Conservation (phyloP, 2,113 vertebrate species). For the Rhinogobius similis region DNA sequence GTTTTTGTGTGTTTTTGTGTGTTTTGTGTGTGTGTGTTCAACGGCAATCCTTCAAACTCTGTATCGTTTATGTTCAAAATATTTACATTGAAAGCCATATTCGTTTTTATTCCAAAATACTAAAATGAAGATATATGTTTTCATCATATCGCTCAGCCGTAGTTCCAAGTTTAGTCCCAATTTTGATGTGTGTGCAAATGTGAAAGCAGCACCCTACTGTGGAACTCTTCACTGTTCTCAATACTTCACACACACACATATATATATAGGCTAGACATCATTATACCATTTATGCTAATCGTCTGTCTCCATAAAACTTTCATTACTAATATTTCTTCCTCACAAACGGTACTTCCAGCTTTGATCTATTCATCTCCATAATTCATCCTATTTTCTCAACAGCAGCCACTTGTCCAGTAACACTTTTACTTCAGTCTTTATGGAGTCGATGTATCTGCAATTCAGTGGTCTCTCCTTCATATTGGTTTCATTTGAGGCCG, state of each 20-base stretch:
- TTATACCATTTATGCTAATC: slow-evolving; percentile 11
- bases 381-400: slow-evolving; percentile 25
- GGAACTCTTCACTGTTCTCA: not conserved
- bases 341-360: not conserved
- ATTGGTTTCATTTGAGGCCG: slow-evolving; percentile 74
- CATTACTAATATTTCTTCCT: slow-evolving; percentile 18
- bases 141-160: not conserved
- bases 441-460: slow-evolving; percentile 62
- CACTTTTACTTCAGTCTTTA: slow-evolving; percentile 35
- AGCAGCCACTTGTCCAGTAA: slow-evolving; percentile 20
- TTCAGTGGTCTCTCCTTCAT: slow-evolving; percentile 60
- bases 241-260: not conserved
- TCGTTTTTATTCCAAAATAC: too few species aligned
- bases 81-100: too few species aligned
- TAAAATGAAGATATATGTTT: too few species aligned
- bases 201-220: not conserved
- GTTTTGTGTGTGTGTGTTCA: too few species aligned
- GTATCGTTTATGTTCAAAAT: too few species aligned
- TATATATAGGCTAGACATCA: not conserved
- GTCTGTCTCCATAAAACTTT: slow-evolving; percentile 7
- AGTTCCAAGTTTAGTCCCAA: not conserved
- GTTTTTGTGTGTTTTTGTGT: too few species aligned
- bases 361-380: slow-evolving; percentile 9
- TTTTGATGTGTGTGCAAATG: not conserved
- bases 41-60: too few species aligned